Conservation (phyloP, 2,797 vertebrate genomes). For the Schizopygopsis malacanthus region DNA sequence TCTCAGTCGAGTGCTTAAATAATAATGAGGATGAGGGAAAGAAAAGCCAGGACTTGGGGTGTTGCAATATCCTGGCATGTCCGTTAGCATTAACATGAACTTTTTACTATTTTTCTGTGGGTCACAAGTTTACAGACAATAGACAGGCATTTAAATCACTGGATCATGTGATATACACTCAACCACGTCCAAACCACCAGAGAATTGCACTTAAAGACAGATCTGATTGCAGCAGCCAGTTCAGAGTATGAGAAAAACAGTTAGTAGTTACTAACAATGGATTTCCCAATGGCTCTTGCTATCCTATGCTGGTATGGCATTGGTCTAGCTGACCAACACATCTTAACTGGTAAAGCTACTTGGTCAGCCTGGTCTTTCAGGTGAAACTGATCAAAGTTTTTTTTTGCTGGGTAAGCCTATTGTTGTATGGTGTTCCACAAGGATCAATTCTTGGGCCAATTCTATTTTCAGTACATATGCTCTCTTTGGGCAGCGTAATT, state of each 20-base stretch:
- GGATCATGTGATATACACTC: neutral
- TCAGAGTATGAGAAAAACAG: constrained; percentile 5
- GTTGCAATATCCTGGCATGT: constrained; percentile 42
- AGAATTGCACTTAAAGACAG: constrained; percentile 5
- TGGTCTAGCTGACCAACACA: neutral
- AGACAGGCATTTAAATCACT: constrained; percentile 29
- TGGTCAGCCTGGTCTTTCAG: neutral
- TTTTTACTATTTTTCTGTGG: constrained; percentile 6
- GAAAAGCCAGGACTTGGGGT: constrained; percentile 21
- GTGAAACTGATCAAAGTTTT: neutral
- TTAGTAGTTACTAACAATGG: neutral
- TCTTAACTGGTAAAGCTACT: neutral
- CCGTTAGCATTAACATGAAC: constrained; percentile 11
- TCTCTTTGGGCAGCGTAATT: neutral
- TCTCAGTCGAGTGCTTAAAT: constrained; percentile 32
- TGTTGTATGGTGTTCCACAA: constrained; percentile 1
- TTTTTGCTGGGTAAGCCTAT: neutral
- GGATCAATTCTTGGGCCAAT: neutral
- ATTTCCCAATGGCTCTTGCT: neutral
- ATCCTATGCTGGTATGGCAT: neutral
- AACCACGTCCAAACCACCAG: neutral
- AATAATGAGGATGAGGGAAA: constrained; percentile 22
- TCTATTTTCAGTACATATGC: neutral
- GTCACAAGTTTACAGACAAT: constrained; percentile 38
- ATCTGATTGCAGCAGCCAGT: neutral